phyloP scores from a whole-genome alignment of 2,797 vertebrate genomes.

The Thripadectes ignobilis region DNA sequence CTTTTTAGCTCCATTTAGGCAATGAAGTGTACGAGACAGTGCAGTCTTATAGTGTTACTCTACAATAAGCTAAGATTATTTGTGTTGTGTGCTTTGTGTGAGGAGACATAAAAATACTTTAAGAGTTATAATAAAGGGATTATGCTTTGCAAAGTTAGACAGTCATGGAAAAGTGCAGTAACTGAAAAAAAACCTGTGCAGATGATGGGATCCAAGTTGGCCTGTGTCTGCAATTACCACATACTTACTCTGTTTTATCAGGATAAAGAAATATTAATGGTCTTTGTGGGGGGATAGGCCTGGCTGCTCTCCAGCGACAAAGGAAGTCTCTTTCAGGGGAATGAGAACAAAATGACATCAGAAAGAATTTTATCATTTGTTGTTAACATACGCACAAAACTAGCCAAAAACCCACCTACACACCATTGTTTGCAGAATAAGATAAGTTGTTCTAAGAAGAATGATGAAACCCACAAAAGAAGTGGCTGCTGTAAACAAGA shows the following conservation, averaged over 20 bases:
- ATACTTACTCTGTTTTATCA: background rate
- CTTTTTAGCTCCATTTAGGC: constrained; percentile 1
- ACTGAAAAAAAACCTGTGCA: background rate
- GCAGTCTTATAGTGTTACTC: background rate
- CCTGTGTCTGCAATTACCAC: background rate
- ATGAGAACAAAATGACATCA: background rate
- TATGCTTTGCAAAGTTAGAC: background rate
- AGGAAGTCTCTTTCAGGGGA: background rate
- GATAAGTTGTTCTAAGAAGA: background rate
- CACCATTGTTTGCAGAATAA: background rate
- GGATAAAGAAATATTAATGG: background rate
- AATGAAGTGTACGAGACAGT: background rate
- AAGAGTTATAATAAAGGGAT: background rate
- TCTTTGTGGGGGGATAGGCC: background rate
- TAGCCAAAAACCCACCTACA: background rate
- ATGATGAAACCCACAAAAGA: background rate
- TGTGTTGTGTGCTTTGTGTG: background rate
- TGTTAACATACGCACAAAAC: background rate
- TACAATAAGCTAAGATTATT: constrained; percentile 12
- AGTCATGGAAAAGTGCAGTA: background rate
- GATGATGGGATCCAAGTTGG: background rate
- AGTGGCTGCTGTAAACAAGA: background rate
- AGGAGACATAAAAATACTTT: constrained; percentile 19
- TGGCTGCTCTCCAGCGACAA: background rate
- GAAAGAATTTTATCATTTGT: background rate